These are phyloP conservation scores for Pinna nobilis DNA, from an alignment of 1,140 invertebrate genomes.

Conservation along the genomic window DNA sequence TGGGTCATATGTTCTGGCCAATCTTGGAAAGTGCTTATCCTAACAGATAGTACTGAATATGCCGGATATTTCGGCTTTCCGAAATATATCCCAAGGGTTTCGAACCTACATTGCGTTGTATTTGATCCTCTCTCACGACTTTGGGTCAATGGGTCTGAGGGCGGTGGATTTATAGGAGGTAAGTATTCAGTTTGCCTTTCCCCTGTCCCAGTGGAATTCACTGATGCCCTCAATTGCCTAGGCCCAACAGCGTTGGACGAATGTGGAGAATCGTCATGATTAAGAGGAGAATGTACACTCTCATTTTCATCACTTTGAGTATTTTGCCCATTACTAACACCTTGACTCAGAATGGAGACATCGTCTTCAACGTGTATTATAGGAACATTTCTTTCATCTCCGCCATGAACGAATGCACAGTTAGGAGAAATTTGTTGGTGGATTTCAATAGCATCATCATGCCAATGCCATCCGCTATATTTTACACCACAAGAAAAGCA, in stretches of 20 bases:
- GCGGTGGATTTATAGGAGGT: neutral
- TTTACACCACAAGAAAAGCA: slow-evolving; percentile 27
- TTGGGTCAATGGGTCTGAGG: neutral
- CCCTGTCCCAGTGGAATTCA: no score
- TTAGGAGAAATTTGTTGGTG: slow-evolving; percentile 9
- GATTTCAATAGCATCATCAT: slow-evolving; percentile 11
- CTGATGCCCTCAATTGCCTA: no score
- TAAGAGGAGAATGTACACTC: neutral
- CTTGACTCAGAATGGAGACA: neutral
- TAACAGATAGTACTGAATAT: slow-evolving; percentile 3
- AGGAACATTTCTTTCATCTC: neutral
- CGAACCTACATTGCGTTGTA: neutral
- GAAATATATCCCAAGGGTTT: neutral
- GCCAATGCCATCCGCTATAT: slow-evolving; percentile 3
- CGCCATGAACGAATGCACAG: slow-evolving; percentile 7
- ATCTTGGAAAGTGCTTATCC: slow-evolving; percentile 17
- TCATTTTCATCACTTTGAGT: neutral
- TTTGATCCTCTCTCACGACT: neutral
- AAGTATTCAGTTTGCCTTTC: no score
- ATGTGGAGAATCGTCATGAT: no score
- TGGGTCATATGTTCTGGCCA: slow-evolving; percentile 6
- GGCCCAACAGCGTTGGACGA: no score
- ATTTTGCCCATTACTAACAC: neutral
- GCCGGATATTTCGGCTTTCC: slow-evolving; percentile 13
- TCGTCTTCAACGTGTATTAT: neutral